A percentile compares a stretch with the other conserved stretches of the same genome.
phyloP scores from a whole-genome alignment of 2,797 vertebrate genomes.

The Thalassophryne amazonica region DNA sequence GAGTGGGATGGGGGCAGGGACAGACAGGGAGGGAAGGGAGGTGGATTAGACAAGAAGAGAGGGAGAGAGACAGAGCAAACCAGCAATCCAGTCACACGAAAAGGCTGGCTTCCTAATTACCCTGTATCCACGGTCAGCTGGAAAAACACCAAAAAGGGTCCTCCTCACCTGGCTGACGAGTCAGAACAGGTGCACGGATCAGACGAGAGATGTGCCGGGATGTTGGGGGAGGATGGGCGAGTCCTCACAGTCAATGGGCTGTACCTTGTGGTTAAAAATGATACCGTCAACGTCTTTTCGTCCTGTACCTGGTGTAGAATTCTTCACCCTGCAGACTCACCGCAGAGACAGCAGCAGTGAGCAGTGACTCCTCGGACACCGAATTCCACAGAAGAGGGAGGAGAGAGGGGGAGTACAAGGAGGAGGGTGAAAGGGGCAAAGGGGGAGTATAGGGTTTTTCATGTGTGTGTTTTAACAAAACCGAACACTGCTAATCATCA shows the following conservation, averaged over 20 bases:
- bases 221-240: slow-evolving; percentile 15
- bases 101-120: slow-evolving; percentile 47
- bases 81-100: slow-evolving; percentile 58
- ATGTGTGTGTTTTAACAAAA: slow-evolving; percentile 39
- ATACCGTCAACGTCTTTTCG: background rate
- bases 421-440: background rate
- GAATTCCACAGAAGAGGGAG: slow-evolving; percentile 57
- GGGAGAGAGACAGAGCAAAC: slow-evolving; percentile 39
- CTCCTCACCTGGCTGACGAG: slow-evolving; percentile 66
- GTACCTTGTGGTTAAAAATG: slow-evolving; percentile 10
- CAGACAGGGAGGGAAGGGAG: slow-evolving; percentile 44
- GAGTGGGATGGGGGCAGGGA: slow-evolving; percentile 50
- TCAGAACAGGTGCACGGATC: slow-evolving; percentile 65
- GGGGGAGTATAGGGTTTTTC: slow-evolving; percentile 23
- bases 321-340: slow-evolving; percentile 29
- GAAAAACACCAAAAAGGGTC: slow-evolving; percentile 52
- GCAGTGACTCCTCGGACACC: slow-evolving; percentile 40
- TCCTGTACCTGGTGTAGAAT: slow-evolving; percentile 17
- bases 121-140: slow-evolving; percentile 63
- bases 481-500: slow-evolving; percentile 45
- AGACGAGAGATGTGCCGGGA: slow-evolving; percentile 23
- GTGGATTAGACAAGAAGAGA: slow-evolving; percentile 39
- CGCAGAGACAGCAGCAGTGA: slow-evolving; percentile 40
- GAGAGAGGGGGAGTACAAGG: slow-evolving; percentile 2
- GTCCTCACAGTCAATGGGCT: slow-evolving; percentile 16